Conservation (phyloP, 2,888 invertebrate species). For the Blera fallax region DNA sequence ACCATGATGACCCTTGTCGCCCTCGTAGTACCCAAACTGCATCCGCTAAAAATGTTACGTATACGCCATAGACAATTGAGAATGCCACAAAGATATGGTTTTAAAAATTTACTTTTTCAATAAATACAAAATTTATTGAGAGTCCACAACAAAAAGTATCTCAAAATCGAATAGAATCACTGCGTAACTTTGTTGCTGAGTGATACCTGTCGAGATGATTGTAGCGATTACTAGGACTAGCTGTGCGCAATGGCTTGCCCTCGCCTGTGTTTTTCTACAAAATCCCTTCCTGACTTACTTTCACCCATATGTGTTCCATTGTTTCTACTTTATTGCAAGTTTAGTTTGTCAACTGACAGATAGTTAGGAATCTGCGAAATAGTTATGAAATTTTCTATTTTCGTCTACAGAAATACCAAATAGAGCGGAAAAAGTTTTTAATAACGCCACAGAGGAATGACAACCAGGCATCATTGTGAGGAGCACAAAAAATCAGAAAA, state of each 20-base stretch:
- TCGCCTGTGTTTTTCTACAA: too few species aligned
- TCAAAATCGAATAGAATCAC: too few species aligned
- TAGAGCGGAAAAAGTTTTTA: conserved; percentile 35
- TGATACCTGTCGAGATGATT: background rate
- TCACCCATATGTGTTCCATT: conserved; percentile 12
- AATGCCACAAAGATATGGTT: too few species aligned
- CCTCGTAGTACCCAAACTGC: too few species aligned
- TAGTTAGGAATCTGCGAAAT: conserved; percentile 36
- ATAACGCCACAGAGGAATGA: conserved; percentile 23
- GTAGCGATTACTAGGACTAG: background rate
- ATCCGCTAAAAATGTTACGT: too few species aligned
- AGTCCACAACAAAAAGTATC: too few species aligned
- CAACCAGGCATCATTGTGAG: conserved; percentile 25
- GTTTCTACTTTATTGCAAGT: conserved; percentile 53
- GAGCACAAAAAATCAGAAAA: background rate
- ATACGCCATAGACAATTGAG: too few species aligned
- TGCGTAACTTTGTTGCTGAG: background rate
- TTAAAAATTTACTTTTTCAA: too few species aligned
- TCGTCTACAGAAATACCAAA: background rate
- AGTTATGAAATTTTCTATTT: conserved; percentile 18
- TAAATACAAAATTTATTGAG: too few species aligned
- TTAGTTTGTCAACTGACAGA: conserved; percentile 43
- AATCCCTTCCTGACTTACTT: conserved; percentile 34
- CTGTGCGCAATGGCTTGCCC: background rate
- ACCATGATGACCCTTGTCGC: too few species aligned